A percentile compares a stretch with the other conserved stretches of the same genome.
Evolutionary conservation across 2,888 invertebrate species (phyloP).

Genomic region (Melikaiella ostensackeni): DNA sequence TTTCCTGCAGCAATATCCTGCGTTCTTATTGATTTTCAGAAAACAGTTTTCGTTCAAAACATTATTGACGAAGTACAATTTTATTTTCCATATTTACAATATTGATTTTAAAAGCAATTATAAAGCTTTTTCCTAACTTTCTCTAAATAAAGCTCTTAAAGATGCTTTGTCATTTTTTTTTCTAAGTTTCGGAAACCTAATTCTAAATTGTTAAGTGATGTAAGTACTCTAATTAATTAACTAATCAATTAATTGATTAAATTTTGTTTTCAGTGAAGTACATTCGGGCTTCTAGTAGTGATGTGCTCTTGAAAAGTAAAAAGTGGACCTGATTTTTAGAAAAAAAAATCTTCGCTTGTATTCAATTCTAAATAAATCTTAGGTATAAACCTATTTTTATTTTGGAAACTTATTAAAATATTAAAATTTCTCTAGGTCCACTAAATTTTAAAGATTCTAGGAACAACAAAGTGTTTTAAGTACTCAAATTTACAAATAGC

Average conservation of each 20-base stretch:
- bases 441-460: neutral
- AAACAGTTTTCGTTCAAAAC: neutral
- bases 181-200: neutral
- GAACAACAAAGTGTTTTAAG: neutral
- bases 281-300: neutral
- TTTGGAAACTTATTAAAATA: no score
- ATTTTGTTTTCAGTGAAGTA: neutral
- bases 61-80: neutral
- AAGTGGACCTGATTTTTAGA: neutral
- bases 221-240: neutral
- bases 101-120: neutral
- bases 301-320: neutral
- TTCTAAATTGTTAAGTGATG: neutral
- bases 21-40: neutral
- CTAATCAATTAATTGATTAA: neutral
- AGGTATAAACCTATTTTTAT: no score
- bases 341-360: neutral
- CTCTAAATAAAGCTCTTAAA: neutral
- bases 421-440: no score
- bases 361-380: no score
- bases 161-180: neutral
- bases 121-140: neutral
- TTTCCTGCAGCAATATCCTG: neutral
- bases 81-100: neutral
- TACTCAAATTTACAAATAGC: neutral